Evolutionary conservation across 2,888 invertebrate genomes (phyloP).

Genomic region (Tortricodes alternella): DNA sequence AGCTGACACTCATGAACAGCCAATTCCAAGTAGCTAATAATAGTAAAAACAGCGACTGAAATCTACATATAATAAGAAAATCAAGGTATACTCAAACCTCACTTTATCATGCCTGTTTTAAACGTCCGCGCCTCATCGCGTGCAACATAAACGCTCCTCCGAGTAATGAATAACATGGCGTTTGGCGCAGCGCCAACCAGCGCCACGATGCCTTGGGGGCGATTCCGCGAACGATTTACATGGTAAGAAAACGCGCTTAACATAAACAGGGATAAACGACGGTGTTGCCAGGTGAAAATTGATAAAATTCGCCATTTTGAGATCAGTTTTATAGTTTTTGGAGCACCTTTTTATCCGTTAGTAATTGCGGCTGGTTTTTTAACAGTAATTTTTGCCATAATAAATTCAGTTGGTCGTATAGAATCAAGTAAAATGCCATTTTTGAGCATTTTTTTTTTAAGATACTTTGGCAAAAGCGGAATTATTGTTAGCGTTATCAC

Average conservation of each 20-base stretch:
- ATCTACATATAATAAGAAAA: too few species aligned
- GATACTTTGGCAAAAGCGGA: too few species aligned
- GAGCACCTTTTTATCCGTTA: background rate
- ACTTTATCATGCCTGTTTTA: background rate
- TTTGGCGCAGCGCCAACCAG: constrained; percentile 19
- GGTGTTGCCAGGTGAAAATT: constrained; percentile 28
- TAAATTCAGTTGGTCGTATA: too few species aligned
- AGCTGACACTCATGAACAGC: too few species aligned
- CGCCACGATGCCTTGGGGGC: constrained; percentile 17
- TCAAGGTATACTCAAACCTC: too few species aligned
- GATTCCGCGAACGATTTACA: constrained; percentile 23
- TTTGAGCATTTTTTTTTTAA: too few species aligned
- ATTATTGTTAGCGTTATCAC: too few species aligned
- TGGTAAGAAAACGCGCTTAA: constrained; percentile 28
- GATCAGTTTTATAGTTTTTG: background rate
- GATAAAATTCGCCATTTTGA: constrained; percentile 13
- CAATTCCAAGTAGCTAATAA: too few species aligned
- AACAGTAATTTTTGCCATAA: too few species aligned
- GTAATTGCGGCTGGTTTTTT: too few species aligned
- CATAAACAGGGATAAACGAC: constrained; percentile 28
- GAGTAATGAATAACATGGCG: constrained; percentile 21
- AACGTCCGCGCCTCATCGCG: background rate
- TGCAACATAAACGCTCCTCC: constrained; percentile 3
- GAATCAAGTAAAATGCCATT: too few species aligned
- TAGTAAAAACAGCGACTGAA: too few species aligned